These are phyloP conservation scores for Hyposmocoma kahamanoa DNA, from an alignment of 1,140 invertebrate genomes.

Conservation along the genomic window DNA sequence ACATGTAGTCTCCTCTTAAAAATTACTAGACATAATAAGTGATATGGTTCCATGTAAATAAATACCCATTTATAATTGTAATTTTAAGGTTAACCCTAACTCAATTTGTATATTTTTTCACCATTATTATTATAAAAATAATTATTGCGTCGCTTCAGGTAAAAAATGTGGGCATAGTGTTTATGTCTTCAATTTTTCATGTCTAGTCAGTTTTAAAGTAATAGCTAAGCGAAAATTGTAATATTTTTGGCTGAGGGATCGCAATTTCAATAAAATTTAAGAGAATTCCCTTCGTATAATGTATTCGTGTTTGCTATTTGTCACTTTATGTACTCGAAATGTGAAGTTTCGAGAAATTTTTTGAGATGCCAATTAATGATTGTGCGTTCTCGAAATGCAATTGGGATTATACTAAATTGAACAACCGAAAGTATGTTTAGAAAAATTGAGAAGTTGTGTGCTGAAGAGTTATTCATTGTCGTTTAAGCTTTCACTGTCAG, in stretches of 20 bases:
- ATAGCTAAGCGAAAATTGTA: slow-evolving; percentile 38
- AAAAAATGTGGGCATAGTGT: slow-evolving; percentile 48
- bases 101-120: slow-evolving; percentile 66
- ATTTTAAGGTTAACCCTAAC: slow-evolving; percentile 45
- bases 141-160: slow-evolving; percentile 40
- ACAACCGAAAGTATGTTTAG: too few relatives aligned
- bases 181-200: slow-evolving; percentile 52
- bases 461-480: too few relatives aligned
- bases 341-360: too few relatives aligned
- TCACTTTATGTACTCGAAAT: too few relatives aligned
- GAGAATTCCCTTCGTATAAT: not conserved
- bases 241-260: slow-evolving; percentile 26
- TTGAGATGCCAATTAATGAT: too few relatives aligned
- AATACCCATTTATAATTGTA: slow-evolving; percentile 30
- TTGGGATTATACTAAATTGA: too few relatives aligned
- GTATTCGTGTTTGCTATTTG: too few relatives aligned
- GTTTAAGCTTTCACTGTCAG: too few relatives aligned
- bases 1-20: slow-evolving; percentile 31
- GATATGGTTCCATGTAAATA: slow-evolving; percentile 38
- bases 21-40: slow-evolving; percentile 16
- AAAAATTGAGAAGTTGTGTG: too few relatives aligned
- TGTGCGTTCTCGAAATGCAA: too few relatives aligned
- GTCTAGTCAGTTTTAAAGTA: slow-evolving; percentile 60
- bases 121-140: slow-evolving; percentile 32
- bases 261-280: slow-evolving; percentile 23